Evolutionary conservation across 2,888 invertebrate species (phyloP).

Genomic region (Troides aeacus): DNA sequence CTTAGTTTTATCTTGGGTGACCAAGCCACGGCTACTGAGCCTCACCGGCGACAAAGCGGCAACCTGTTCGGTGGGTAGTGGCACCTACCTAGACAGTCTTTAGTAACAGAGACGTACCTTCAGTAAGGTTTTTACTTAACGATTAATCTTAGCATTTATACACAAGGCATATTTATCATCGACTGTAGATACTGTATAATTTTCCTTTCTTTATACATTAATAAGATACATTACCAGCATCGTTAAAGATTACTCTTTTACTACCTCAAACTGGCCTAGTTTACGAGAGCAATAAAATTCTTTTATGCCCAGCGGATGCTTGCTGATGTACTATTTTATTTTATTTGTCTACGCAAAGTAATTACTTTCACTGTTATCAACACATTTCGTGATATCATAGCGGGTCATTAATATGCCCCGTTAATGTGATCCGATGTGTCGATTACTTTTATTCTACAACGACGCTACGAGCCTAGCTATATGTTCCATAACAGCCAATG

Average conservation of each 20-base stretch:
- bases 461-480: too few species aligned
- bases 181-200: not conserved
- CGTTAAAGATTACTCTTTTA: conserved; percentile 24
- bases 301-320: conserved; percentile 13
- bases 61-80: too few species aligned
- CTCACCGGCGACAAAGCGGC: too few species aligned
- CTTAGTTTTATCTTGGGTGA: too few species aligned
- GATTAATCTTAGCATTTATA: not conserved
- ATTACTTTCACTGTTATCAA: conserved; percentile 9
- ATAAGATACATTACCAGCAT: not conserved
- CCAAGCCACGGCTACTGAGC: too few species aligned
- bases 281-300: conserved; percentile 23
- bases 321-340: conserved; percentile 19
- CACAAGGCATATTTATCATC: not conserved
- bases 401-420: not conserved
- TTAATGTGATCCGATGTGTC: not conserved
- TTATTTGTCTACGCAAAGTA: conserved; percentile 16
- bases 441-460: too few species aligned
- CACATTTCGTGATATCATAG: not conserved
- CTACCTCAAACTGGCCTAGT: conserved; percentile 21
- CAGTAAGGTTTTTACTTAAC: not conserved
- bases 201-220: not conserved
- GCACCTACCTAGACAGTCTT: too few species aligned
- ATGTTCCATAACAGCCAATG: too few species aligned
- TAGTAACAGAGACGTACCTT: too few species aligned